These are phyloP conservation scores for Dasypolia templi DNA, from an alignment of 2,888 invertebrate genomes.

Conservation along the genomic window DNA sequence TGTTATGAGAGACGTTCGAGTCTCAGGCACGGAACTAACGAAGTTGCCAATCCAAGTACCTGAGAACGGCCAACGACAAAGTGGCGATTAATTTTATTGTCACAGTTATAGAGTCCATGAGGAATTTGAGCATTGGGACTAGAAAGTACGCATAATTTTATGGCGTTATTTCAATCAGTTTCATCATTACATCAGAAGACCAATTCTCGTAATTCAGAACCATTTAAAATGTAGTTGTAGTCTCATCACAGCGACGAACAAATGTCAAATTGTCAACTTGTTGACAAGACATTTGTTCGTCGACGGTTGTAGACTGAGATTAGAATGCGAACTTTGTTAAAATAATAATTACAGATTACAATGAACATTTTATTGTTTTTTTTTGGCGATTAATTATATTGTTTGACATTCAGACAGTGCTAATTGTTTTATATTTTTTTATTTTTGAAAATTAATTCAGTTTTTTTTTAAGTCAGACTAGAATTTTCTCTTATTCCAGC, in stretches of 20 bases:
- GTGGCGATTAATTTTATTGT: constrained; percentile 46
- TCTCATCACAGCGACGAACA: too few species aligned
- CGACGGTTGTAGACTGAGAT: too few species aligned
- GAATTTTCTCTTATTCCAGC: fast-evolving
- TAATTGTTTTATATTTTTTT: too few species aligned
- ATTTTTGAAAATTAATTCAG: too few species aligned
- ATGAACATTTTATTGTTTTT: background rate
- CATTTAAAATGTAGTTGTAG: too few species aligned
- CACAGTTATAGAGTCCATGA: background rate
- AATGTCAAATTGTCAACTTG: too few species aligned
- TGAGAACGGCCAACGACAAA: constrained; percentile 17
- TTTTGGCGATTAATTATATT: too few species aligned
- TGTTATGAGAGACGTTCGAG: constrained; percentile 61
- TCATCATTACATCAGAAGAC: background rate
- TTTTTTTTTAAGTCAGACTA: background rate
- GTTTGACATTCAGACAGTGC: background rate
- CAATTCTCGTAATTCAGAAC: too few species aligned
- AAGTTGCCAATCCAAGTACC: constrained; percentile 52
- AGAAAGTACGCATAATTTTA: background rate
- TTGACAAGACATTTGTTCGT: too few species aligned
- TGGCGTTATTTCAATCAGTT: background rate
- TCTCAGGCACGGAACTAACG: constrained; percentile 51
- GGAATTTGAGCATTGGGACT: background rate
- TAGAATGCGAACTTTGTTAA: too few species aligned
- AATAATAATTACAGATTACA: too few species aligned